These are phyloP conservation scores for Coelogynopora nodosa DNA, from an alignment of 2,888 invertebrate genomes.

Conservation along the genomic window DNA sequence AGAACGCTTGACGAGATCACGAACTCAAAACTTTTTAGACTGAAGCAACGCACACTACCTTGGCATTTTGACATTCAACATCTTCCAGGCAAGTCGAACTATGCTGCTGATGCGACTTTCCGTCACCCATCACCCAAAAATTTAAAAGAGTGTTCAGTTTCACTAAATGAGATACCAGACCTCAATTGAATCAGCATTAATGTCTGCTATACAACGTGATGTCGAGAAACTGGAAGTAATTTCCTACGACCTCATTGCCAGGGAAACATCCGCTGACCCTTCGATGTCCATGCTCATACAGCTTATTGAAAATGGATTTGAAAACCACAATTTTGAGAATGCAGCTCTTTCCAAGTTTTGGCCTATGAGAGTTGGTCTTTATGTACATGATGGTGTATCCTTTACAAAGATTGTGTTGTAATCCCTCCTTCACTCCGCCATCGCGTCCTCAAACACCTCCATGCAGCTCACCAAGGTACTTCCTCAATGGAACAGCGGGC, in stretches of 20 bases:
- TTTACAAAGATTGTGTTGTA: background rate
- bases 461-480: background rate
- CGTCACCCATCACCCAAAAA: slow-evolving; percentile 18
- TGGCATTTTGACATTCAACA: slow-evolving; percentile 2
- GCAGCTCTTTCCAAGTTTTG: background rate
- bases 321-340: background rate
- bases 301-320: background rate
- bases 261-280: slow-evolving; percentile 15
- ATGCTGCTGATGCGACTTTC: slow-evolving; percentile 27
- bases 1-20: slow-evolving; percentile 9
- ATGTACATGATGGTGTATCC: background rate
- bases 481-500: background rate
- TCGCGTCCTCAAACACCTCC: background rate
- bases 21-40: slow-evolving; percentile 25
- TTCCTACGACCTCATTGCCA: slow-evolving; percentile 24
- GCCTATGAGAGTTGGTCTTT: background rate
- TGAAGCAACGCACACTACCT: slow-evolving; percentile 31
- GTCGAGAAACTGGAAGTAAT: slow-evolving; percentile 14
- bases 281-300: slow-evolving; percentile 1
- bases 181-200: slow-evolving; percentile 21
- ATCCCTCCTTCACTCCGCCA: too few relatives aligned
- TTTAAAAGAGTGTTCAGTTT: background rate
- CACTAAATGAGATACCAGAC: background rate
- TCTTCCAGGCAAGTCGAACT: slow-evolving; percentile 16
- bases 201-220: slow-evolving; percentile 12